Percentiles rank a stretch among this genome's conserved stretches.
Conservation (phyloP, 2,888 invertebrate genomes). For the Torymus tubicola region DNA sequence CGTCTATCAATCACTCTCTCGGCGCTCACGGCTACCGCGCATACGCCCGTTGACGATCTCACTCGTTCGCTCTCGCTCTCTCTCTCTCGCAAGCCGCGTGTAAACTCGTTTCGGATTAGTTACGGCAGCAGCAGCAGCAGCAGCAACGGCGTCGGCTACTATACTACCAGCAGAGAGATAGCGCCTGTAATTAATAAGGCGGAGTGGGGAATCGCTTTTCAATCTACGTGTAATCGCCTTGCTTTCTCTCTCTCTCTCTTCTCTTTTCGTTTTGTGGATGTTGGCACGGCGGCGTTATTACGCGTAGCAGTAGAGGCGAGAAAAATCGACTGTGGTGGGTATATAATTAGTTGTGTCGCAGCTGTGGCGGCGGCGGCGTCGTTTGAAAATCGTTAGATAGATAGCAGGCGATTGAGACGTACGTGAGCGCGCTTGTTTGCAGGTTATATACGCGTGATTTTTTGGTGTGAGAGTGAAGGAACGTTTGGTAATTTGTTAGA, state of each 20-base stretch:
- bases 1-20: conserved; percentile 21
- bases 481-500: too few relatives aligned
- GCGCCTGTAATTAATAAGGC: conserved; percentile 50
- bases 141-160: conserved; percentile 27
- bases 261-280: background rate
- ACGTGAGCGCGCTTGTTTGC: background rate
- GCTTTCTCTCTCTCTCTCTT: background rate
- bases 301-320: background rate
- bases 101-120: conserved; percentile 65
- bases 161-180: conserved; percentile 8
- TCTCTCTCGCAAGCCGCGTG: conserved; percentile 39
- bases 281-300: background rate
- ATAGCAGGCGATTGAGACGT: background rate
- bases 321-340: background rate
- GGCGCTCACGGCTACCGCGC: conserved; percentile 24
- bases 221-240: conserved; percentile 40
- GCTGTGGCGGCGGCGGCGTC: background rate
- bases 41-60: conserved; percentile 43
- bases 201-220: conserved; percentile 40
- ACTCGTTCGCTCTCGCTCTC: too few relatives aligned
- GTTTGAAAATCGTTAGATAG: background rate
- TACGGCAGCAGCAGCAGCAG: conserved; percentile 54
- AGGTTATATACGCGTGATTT: too few relatives aligned
- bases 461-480: too few relatives aligned
- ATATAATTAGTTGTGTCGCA: too few relatives aligned